Conservation (phyloP, 2,113 vertebrate genomes). For the Pygoscelis adeliae region DNA sequence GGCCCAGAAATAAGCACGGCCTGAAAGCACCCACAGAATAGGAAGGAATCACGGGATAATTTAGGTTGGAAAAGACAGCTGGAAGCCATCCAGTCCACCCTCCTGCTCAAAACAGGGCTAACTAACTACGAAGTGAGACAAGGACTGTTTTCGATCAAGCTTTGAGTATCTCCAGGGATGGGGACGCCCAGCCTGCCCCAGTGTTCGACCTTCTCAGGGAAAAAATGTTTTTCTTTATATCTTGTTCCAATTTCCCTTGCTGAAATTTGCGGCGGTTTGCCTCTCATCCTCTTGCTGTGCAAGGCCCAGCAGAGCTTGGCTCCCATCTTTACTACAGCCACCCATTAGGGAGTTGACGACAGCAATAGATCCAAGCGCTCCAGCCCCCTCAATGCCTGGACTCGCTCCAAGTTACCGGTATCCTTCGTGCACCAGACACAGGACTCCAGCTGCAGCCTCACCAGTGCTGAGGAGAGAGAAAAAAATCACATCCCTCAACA, state of each 20-base stretch:
- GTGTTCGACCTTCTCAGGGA: background rate
- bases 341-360: background rate
- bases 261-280: background rate
- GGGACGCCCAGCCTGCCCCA: background rate
- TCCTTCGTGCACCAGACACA: fast-evolving
- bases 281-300: background rate
- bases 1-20: background rate
- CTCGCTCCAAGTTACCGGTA: fast-evolving
- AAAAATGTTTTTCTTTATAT: fast-evolving
- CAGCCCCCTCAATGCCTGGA: background rate
- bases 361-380: background rate
- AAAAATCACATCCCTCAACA: fast-evolving
- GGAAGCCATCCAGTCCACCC: background rate
- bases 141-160: background rate
- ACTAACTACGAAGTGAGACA: background rate
- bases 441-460: background rate
- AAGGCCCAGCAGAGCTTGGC: background rate
- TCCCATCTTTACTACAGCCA: background rate
- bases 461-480: background rate
- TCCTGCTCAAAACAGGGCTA: background rate
- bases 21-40: background rate
- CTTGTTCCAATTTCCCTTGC: background rate
- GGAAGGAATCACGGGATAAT: background rate
- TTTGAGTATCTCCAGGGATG: background rate
- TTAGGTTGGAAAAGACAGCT: background rate